Evolutionary conservation across 2,797 vertebrate genomes (phyloP).

Genomic region (Sebastes glaucus): DNA sequence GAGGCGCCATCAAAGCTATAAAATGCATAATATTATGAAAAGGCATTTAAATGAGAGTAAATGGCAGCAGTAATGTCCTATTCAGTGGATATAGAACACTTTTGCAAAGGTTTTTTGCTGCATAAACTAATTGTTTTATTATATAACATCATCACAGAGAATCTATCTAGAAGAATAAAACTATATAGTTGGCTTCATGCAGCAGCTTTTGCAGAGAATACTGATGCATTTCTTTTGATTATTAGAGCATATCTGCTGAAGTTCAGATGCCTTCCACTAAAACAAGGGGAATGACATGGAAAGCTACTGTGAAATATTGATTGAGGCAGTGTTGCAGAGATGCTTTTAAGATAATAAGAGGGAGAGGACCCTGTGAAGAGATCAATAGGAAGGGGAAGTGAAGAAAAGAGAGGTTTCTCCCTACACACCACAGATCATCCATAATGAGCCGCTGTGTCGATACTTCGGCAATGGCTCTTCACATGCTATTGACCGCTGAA

Average conservation of each 20-base stretch:
- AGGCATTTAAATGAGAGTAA: constrained; percentile 68
- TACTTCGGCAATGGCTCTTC: constrained; percentile 60
- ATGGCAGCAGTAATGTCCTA: constrained; percentile 56
- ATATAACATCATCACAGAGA: constrained; percentile 26
- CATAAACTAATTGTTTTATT: constrained; percentile 43
- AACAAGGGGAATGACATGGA: constrained; percentile 65
- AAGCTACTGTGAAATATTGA: constrained; percentile 78
- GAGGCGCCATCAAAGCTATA: constrained; percentile 67
- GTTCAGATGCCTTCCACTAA: constrained; percentile 47
- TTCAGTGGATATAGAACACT: constrained; percentile 48
- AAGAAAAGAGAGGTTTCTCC: constrained; percentile 78
- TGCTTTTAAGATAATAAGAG: constrained; percentile 83
- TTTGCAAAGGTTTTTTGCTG: constrained; percentile 31
- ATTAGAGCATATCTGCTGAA: constrained; percentile 35
- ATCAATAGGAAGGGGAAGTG: constrained; percentile 79
- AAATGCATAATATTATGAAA: constrained; percentile 72
- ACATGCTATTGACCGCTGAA: constrained; percentile 64
- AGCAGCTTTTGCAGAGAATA: constrained; percentile 2
- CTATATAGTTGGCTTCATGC: background rate
- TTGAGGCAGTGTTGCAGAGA: constrained; percentile 76
- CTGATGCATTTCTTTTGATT: constrained; percentile 14
- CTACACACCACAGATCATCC: constrained; percentile 76
- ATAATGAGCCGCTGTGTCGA: constrained; percentile 78
- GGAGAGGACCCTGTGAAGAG: constrained; percentile 71
- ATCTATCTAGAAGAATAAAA: background rate